Evolutionary conservation across 1,140 invertebrate species (phyloP), one percentile per base, ranked within the genome.

Genomic region (Procambarus virginalis): DNA sequence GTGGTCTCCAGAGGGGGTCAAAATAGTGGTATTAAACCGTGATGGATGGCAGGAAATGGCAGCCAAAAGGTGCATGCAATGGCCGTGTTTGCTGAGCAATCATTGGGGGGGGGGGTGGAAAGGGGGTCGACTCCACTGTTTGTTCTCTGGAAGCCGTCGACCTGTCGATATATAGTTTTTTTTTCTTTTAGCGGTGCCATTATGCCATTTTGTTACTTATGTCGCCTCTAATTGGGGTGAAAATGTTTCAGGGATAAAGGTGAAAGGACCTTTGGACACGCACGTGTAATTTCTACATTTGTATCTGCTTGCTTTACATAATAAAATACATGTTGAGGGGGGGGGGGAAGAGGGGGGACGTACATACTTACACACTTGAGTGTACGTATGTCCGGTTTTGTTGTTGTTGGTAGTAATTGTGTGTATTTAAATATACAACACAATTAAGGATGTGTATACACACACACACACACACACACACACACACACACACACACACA

Each of bases 191-290:
- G 68, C 58, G 58, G 46, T 70, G 80, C 60, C 12, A 64, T 82
- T 82, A 82, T 64, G 45, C 80, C 80, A 82, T 82, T 82, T 82
- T 82, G 58, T 68, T 82, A 82, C 80, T 82, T 68, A 14, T 46
- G 80, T 60, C 58, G 58, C 58, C 80, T 82, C 58, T 82, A 82
- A 82, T 82, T 82, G 60, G 60, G 51, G n/a, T n/a, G 60, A 68
- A 82, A 64, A n/a, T 82, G 17, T 82, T 8, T 73, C 68, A 10
- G 8, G 2, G 2, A 73, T 73, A 73, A 4, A 34, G 22, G 68
- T 73, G 34, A 34, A 73, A 73, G 20, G n/a, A 34, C 22, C n/a
- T 2, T 0, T 6, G n/a, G n/a, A 34, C 68, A 73, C 22, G 68
- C n/a, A 73, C 2, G 51, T 55, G 51, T 55, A 55, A 55, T 55